Evolutionary conservation across 2,797 vertebrate species (phyloP), one percentile per base, ranked within the genome.

Genomic region (Chrysocyon brachyurus): DNA sequence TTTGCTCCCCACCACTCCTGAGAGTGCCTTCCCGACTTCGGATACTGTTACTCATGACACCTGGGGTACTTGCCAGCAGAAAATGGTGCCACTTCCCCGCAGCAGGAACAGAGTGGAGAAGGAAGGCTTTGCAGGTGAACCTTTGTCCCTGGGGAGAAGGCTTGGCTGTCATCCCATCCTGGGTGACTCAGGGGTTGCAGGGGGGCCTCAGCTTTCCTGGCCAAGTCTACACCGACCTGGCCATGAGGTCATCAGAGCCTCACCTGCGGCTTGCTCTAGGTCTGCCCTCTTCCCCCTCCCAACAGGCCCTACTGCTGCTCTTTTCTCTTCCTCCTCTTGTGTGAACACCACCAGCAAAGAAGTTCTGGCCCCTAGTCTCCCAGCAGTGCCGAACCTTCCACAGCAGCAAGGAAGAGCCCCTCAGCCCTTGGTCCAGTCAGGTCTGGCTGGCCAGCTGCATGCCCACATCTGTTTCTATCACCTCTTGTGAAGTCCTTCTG

Each of bases 341-440:
- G 70, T n/a, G 31, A 31, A 17, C 2, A 24, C 40, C 26, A 0
- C 40, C 5, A 10, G 33, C 11, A 8, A 14, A 78, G 79, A 36
- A 36, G 57, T 59, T 49, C 24, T 2, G 36, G 22, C 68, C 15
- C 22, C 52, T 2, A 52, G 31, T 2, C 49, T 36, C 0, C 0
- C 3, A 2, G 54, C 17, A 10, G 54, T 6, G 3, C 2, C 0
- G 2, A 2, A n/a, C n/a, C 64, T 17, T 19, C 56, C 19, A 5
- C 19, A 52, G 66, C 10, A 1, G 16, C 31, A 0, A 10, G 56
- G 46, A 21, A 31, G 31, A 21, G 40, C 22, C 56, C 64, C 59
- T 1, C 22, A 12, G 8, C n/a, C 28, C 59, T 21, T 19, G 9
- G 36, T 61, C 54, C 12, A 0, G 17, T 46, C 46, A 56, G 46